A percentile compares a stretch with the other conserved stretches of the same genome.
Conservation (phyloP, 2,888 invertebrate species). For the Apomyelois bistriatella region DNA sequence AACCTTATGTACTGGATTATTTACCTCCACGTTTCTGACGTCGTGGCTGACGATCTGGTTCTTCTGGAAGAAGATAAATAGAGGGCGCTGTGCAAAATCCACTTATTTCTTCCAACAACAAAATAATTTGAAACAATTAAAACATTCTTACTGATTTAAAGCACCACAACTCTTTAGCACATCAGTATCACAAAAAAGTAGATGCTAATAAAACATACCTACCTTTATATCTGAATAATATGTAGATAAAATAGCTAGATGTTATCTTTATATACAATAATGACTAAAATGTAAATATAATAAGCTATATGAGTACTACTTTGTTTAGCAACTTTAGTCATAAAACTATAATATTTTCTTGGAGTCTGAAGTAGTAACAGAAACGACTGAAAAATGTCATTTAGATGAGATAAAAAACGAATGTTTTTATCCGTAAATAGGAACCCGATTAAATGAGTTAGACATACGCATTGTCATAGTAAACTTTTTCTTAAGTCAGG, state of each 20-base stretch:
- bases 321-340: constrained; percentile 20
- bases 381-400: constrained; percentile 45
- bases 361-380: constrained; percentile 42
- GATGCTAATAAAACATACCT: constrained; percentile 23
- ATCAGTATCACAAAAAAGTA: constrained; percentile 20
- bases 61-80: constrained; percentile 84
- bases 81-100: constrained; percentile 58
- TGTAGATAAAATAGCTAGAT: constrained; percentile 30
- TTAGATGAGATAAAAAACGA: constrained; percentile 17
- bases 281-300: constrained; percentile 27
- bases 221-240: constrained; percentile 26
- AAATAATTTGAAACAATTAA: constrained; percentile 60
- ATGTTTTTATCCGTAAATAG: constrained; percentile 1
- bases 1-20: constrained; percentile 99
- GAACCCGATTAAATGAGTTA: background rate
- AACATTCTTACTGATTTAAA: background rate
- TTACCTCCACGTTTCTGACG: constrained; percentile 97
- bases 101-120: constrained; percentile 58
- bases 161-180: background rate
- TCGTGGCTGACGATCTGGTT: constrained; percentile 95
- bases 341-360: constrained; percentile 27
- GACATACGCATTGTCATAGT: background rate
- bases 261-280: constrained; percentile 21
- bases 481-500: background rate
- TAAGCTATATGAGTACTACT: constrained; percentile 24